Evolutionary conservation across 2,888 invertebrate species (phyloP).

Genomic region (Xestia ashworthii): DNA sequence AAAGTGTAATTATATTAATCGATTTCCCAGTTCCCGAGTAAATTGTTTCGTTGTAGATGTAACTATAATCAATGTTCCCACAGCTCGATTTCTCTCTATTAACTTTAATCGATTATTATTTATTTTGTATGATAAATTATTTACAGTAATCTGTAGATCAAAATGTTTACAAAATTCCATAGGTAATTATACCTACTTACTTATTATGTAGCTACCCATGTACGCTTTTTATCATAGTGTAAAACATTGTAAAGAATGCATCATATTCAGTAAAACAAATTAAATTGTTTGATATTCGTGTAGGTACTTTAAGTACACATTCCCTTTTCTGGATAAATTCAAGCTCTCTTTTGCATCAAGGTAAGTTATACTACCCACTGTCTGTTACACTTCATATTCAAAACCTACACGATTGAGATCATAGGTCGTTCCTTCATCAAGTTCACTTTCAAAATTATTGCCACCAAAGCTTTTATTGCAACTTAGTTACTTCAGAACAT

Average conservation of each 20-base stretch:
- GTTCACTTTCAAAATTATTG: not conserved
- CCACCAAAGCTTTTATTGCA: not conserved
- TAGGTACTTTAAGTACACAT: not conserved
- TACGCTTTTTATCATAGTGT: not conserved
- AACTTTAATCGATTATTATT: conserved; percentile 46
- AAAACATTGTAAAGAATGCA: not conserved
- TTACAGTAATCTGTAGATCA: conserved; percentile 5
- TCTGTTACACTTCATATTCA: not conserved
- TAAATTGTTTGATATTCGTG: too few relatives aligned
- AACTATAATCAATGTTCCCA: conserved; percentile 57
- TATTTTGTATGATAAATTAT: conserved; percentile 23
- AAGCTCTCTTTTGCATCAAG: not conserved
- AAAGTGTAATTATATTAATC: conserved; percentile 49
- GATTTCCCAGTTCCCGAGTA: conserved; percentile 48
- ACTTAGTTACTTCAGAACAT: not conserved
- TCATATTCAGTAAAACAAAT: too few relatives aligned
- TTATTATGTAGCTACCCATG: not conserved
- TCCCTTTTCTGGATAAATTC: not conserved
- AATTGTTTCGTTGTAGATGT: conserved; percentile 46
- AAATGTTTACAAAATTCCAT: not conserved
- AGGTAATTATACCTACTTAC: not conserved
- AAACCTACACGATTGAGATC: not conserved
- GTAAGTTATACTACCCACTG: not conserved
- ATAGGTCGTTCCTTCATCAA: not conserved
- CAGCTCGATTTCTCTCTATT: conserved; percentile 43